A percentile compares a stretch with the other conserved stretches of the same genome.
These are phyloP conservation scores for Temnothorax longispinosus DNA, from an alignment of 1,140 invertebrate genomes.

Conservation along the genomic window DNA sequence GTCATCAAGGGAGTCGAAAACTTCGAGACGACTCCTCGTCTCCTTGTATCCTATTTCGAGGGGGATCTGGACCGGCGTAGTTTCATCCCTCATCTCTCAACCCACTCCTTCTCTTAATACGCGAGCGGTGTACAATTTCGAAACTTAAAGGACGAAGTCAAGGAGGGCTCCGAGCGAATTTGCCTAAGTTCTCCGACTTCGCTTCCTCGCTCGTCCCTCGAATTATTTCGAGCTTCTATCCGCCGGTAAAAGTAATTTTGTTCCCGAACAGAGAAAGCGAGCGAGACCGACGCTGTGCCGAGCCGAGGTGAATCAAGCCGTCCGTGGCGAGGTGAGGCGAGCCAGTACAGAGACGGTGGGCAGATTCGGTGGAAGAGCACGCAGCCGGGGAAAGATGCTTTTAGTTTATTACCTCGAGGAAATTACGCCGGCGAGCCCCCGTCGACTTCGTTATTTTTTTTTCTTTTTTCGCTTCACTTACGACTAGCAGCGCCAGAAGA, in stretches of 20 bases:
- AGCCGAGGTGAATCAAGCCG: constrained; percentile 4
- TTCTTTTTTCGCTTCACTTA: constrained; percentile 11
- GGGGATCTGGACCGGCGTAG: constrained; percentile 37
- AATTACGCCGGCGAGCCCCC: constrained; percentile 66
- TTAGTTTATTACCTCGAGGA: constrained; percentile 77
- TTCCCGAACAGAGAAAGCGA: constrained; percentile 29
- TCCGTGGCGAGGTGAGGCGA: neutral
- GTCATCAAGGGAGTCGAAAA: constrained; percentile 54
- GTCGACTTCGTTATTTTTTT: constrained; percentile 47
- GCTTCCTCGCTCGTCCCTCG: constrained; percentile 57
- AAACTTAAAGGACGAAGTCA: constrained; percentile 60
- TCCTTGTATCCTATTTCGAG: constrained; percentile 52
- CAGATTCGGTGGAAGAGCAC: constrained; percentile 41
- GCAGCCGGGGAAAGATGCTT: constrained; percentile 67
- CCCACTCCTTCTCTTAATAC: constrained; percentile 42
- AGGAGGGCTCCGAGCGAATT: constrained; percentile 56
- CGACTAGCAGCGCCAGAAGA: neutral
- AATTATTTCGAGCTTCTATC: constrained; percentile 71
- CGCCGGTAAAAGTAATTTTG: constrained; percentile 74
- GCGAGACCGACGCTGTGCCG: neutral
- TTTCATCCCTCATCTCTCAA: constrained; percentile 2
- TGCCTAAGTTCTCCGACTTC: constrained; percentile 58
- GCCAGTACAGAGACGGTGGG: constrained; percentile 28
- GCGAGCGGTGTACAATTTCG: constrained; percentile 57
- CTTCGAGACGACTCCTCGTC: constrained; percentile 46